phyloP scores from a whole-genome alignment of 1,140 invertebrate species.

The Physella acuta region DNA sequence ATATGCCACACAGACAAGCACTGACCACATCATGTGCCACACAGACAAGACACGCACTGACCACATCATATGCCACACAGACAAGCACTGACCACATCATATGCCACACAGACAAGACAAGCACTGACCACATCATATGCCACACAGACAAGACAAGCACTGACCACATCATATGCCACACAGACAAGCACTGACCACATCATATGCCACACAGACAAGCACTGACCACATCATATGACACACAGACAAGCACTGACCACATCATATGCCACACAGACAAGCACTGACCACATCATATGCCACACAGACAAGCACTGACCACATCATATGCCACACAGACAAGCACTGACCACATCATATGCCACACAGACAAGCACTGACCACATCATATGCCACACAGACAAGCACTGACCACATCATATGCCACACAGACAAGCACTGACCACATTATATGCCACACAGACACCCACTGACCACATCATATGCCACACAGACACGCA shows the following conservation, averaged over 20 bases:
- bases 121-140: conserved; percentile 75
- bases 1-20: conserved; percentile 83
- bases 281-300: no score
- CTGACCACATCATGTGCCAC: no score
- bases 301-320: conserved; percentile 62
- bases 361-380: conserved; percentile 51
- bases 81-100: no score
- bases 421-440: conserved; percentile 26
- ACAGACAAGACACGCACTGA: conserved; percentile 56
- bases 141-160: no score
- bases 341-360: no score
- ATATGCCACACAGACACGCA: not conserved
- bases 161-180: no score
- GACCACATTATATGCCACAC: conserved; percentile 84
- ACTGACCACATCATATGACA: no score
- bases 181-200: conserved; percentile 69
- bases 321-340: conserved; percentile 84
- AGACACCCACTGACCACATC: no score
- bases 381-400: conserved; percentile 84
- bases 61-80: conserved; percentile 84
- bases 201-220: conserved; percentile 80
- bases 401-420: no score
- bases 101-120: not conserved
- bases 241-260: conserved; percentile 65
- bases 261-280: conserved; percentile 84